Base-by-base conservation (phyloP, 92 coral and sea anemone genomes). In the Hydrozoanthus gracilis region DNA sequence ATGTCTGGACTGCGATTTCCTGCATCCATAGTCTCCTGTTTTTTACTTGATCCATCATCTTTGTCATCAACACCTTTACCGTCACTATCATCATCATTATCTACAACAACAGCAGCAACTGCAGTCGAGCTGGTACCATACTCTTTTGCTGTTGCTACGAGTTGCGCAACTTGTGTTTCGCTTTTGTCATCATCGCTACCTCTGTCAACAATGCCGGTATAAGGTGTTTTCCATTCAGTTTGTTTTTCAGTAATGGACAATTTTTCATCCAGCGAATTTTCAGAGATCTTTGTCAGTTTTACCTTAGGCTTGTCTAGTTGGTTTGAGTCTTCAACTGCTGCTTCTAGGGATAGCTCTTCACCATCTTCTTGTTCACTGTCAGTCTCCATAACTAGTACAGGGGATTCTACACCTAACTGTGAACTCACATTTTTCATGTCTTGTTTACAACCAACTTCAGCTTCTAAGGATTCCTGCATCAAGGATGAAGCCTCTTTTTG, bases 1-100 rank as follows among this genome's bases (percentile, higher is more conserved):
- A 64, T 35, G 14, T 46, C 75, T 13, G 16, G 85, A 65, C 73
- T 67, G 39, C 7, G 60, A 67, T 50, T 65, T 80, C 16, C 85
- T 17, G 14, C 18, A 11, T 44, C 69, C 68, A 55, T 45, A 0
- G 27, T 15, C 3, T 80, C 85, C 17, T 4, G 44, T 4, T 80
- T 48, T 12, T 17, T 44, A 18, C 4, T 48, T 10, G 54, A 16
- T 46, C 16, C 47, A 79, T 16, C 15, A 18, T 48, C 73, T n/a
- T 49, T 14, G 10, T 48, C 58, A 46, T 64, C 58, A 76, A 2
- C 50, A 12, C 2, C 82, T 27, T 6, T 15, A 68, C 20, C 73
- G 44, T 6, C 49, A 17, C 47, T 27, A 68, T 8, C 8, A 49
- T 50, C 44, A 73, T 6, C 58, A 48, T 51, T 61, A 11, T 52